Evolutionary conservation across 2,888 invertebrate genomes (phyloP), one percentile per base, ranked within the genome.

Genomic region (Criorhina ranunculi): DNA sequence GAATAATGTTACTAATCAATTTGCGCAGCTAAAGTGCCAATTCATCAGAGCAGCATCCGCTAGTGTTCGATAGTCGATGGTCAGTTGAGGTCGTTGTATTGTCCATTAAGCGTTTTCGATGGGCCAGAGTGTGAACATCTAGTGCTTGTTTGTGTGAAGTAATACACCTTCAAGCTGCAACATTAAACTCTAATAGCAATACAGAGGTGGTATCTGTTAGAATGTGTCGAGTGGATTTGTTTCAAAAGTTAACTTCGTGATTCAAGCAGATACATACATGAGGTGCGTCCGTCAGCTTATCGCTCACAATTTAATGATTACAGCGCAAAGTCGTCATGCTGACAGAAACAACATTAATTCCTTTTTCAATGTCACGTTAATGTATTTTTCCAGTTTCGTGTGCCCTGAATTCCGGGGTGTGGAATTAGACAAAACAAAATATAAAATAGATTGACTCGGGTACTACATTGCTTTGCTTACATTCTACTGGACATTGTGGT

Each of bases 1-100:
- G 70, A 78, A 78, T 78, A 57, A 70, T 64, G 62, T 70, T 64
- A 33, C 70, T 78, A 78, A 78, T 70, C 70, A 78, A 49, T 78
- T 70, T 64, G 66, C 66, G 17, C 49, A 24, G 11, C 12, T 7
- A 51, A 69, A 51, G 51, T 72, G 60, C 19, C 72, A 33, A 49
- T 62, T 53, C 46, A 46, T 46, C 49, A n/a, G n/a, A n/a, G n/a
- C n/a, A 37, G 24, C 37, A 8, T 49, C 15, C 11, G 19, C 24
- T 24, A 35, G 12, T 5, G 24, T 2, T 31, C 24, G 24, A 4
- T 24, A 3, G 0, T 9, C 12, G 15, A 15, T 19, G 29, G 51
- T 12, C 29, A 24, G 42, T 46, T 31, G 42, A 66, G 64, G 55
- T 59, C 42, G 11, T 19, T 70, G 55, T 24, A 57, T 59, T 66